Evolutionary conservation across 2,888 invertebrate genomes (phyloP).

Genomic region (Odiellus spinosus): DNA sequence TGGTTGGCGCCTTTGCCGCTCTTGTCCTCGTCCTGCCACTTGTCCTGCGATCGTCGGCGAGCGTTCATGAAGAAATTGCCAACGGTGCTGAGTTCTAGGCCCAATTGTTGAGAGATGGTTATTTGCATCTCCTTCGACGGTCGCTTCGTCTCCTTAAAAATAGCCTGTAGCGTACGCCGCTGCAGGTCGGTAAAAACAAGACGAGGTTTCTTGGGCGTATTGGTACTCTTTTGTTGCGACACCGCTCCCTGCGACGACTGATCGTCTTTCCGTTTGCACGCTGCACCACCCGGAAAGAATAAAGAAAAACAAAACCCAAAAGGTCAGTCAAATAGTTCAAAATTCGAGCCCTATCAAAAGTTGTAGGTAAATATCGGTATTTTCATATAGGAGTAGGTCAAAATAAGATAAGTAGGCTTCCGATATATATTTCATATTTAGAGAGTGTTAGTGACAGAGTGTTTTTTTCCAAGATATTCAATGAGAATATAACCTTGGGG

Average conservation of each 20-base stretch:
- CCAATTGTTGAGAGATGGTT: constrained; percentile 91
- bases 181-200: constrained; percentile 99
- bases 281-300: constrained; percentile 33
- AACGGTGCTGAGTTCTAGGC: constrained; percentile 91
- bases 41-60: constrained; percentile 74
- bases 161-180: constrained; percentile 98
- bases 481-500: no score
- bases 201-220: constrained; percentile 94
- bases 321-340: no score
- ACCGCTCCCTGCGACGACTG: constrained; percentile 12
- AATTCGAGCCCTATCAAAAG: no score
- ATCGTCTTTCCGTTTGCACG: constrained; percentile 94
- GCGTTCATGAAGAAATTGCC: constrained; percentile 99
- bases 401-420: no score
- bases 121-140: constrained; percentile 99
- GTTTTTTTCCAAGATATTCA: no score
- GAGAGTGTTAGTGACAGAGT: no score
- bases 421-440: no score
- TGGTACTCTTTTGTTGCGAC: constrained; percentile 20
- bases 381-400: no score
- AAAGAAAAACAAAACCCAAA: no score
- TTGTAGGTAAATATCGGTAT: no score
- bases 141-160: constrained; percentile 99
- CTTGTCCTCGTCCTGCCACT: constrained; percentile 79
- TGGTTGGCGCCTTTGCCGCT: constrained; percentile 1